Base-by-base conservation (phyloP, 2,113 vertebrate species). In the Amazona vittata region DNA sequence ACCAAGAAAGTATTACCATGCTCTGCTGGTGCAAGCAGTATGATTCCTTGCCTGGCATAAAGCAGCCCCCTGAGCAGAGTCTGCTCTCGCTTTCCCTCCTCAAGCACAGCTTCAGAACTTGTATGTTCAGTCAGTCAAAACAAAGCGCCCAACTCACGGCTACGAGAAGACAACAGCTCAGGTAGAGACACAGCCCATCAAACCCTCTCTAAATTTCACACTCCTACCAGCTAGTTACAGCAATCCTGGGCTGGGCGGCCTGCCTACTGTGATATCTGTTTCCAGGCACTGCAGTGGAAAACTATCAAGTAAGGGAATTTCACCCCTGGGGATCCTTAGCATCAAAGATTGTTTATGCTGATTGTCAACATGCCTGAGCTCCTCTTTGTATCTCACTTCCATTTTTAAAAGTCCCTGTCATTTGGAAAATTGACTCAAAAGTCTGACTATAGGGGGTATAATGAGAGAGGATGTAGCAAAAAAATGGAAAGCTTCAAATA, bases 101-200 rank as follows among this genome's bases (percentile, higher is more conserved):
- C 41, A 44, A 73, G 52, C 70, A 37, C 11, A 15, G 55, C 71
- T 57, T 83, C 11, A 49, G 44, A 31, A 28, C 68, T 7, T 19
- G 83, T 22, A 11, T 5, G 4, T 65, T 33, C 65, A 83, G 63
- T 64, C 70, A 77, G 83, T 4, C 39, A 11, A 35, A 39, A 20
- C n/a, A 7, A 49, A 53, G 50, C 0, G 12, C 50, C 50, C 64
- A 49, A 10, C 37, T 22, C 59, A 2, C 1, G 53, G 35, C 3
- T 5, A 35, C 5, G 35, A 55, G 60, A 46, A 21, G 9, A 41
- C 21, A 13, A 6, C 6, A 60, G 46, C 80, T 46, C 53, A 31
- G 47, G 31, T 11, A 43, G 16, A 53, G 68, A 19, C 13, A 3
- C 0, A 43, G 46, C 47, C 50, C 7, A 7, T 39, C 82, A 46